phyloP scores from a whole-genome alignment of 2,888 invertebrate genomes.

The Iselma pallidipennis region DNA sequence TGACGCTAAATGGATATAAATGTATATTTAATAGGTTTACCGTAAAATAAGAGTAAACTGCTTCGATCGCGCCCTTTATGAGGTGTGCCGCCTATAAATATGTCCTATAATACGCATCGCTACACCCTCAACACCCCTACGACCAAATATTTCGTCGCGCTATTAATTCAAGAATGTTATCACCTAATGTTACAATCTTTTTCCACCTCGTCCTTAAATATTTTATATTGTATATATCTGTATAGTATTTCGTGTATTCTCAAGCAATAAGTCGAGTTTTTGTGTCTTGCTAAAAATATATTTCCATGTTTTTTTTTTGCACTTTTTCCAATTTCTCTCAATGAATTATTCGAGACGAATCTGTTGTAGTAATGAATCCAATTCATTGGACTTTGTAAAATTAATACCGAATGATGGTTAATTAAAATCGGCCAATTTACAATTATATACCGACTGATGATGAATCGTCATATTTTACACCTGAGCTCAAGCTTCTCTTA shows the following conservation, averaged over 20 bases:
- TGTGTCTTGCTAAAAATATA: no score
- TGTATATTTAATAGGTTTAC: constrained; percentile 48
- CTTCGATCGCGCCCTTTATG: constrained; percentile 39
- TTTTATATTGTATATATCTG: constrained; percentile 6
- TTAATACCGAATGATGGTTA: constrained; percentile 38
- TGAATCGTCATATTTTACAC: constrained; percentile 38
- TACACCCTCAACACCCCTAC: constrained; percentile 1
- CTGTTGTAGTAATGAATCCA: constrained; percentile 16
- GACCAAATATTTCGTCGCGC: constrained; percentile 11
- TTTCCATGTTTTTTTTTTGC: background rate
- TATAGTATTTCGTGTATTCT: constrained; percentile 38
- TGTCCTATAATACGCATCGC: constrained; percentile 23
- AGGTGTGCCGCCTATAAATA: constrained; percentile 31
- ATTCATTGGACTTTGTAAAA: constrained; percentile 28
- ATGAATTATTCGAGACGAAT: constrained; percentile 7
- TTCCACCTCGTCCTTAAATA: constrained; percentile 10
- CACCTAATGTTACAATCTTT: background rate
- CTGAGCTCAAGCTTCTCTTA: constrained; percentile 30
- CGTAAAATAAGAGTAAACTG: constrained; percentile 46
- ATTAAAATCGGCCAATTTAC: constrained; percentile 43
- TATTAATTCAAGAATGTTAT: constrained; percentile 17
- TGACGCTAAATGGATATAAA: constrained; percentile 48
- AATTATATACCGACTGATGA: constrained; percentile 17
- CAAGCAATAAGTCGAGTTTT: constrained; percentile 35
- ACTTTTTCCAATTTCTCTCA: background rate